These are phyloP conservation scores for Rutilus rutilus DNA, from an alignment of 2,113 vertebrate species.

Conservation along the genomic window DNA sequence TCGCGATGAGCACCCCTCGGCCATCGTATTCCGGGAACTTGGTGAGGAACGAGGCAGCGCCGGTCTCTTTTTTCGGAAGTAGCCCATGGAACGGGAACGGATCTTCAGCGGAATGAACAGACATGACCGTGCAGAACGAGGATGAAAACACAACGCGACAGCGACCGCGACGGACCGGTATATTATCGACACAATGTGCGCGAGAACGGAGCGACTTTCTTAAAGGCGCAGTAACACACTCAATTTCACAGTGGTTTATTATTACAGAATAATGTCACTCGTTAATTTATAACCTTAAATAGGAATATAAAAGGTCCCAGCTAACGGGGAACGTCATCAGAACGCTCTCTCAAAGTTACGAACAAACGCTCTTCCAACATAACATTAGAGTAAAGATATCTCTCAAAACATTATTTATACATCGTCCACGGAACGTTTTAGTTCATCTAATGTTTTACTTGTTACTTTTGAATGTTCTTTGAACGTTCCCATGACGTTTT, in stretches of 20 bases:
- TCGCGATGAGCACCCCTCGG: constrained; percentile 88
- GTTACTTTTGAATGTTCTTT: no score
- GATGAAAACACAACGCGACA: constrained; percentile 71
- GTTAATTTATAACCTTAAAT: no score
- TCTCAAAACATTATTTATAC: no score
- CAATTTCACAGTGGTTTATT: not conserved
- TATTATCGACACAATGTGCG: constrained; percentile 46
- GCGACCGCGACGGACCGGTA: not conserved
- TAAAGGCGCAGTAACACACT: constrained; percentile 69
- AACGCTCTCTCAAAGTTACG: no score
- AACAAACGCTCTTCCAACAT: no score
- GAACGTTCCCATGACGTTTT: no score
- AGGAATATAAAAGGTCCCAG: no score
- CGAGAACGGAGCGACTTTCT: constrained; percentile 57
- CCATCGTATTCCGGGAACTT: constrained; percentile 93
- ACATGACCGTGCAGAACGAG: constrained; percentile 78
- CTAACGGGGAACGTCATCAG: no score
- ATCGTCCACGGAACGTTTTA: no score
- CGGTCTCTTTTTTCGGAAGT: constrained; percentile 96
- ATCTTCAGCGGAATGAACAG: constrained; percentile 84
- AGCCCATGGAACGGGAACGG: constrained; percentile 94
- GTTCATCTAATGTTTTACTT: no score
- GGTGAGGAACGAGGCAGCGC: constrained; percentile 87
- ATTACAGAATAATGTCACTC: no score
- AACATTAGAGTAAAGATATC: no score